A percentile compares a stretch with the other conserved stretches of the same genome.
These are phyloP conservation scores for Platyscapa corneri DNA, from an alignment of 1,140 invertebrate genomes.

Conservation along the genomic window DNA sequence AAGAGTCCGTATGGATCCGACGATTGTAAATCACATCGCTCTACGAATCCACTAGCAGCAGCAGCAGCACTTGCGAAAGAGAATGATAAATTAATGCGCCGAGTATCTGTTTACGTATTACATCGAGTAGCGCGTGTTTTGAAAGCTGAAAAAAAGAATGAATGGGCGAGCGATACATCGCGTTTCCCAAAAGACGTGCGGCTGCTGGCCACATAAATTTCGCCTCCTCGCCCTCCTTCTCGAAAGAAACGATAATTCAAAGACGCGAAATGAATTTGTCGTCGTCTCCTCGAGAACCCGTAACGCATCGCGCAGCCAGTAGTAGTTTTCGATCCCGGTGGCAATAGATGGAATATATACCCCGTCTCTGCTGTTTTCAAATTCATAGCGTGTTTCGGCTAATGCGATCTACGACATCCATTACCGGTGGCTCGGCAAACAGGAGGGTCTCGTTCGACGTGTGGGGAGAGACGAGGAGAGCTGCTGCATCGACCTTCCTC, in stretches of 20 bases:
- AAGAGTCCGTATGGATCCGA: background rate
- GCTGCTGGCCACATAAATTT: conserved; percentile 33
- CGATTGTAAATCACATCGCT: conserved; percentile 16
- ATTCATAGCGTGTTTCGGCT: conserved; percentile 60
- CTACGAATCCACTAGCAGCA: background rate
- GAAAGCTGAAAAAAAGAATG: conserved; percentile 22
- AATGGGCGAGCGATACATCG: background rate
- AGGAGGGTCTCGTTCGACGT: conserved; percentile 50
- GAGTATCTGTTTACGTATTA: conserved; percentile 35
- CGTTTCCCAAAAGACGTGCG: conserved; percentile 15
- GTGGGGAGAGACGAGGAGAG: conserved; percentile 43
- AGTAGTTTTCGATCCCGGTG: conserved; percentile 27
- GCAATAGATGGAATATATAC: conserved; percentile 19
- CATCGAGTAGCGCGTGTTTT: conserved; percentile 22
- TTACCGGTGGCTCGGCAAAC: conserved; percentile 68
- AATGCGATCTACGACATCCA: conserved; percentile 68
- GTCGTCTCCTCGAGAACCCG: background rate
- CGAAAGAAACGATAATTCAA: conserved; percentile 29
- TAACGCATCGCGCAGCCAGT: conserved; percentile 12
- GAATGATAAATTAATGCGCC: conserved; percentile 13
- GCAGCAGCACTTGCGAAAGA: conserved; percentile 14
- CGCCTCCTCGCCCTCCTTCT: conserved; percentile 1
- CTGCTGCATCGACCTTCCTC: background rate
- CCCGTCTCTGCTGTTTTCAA: conserved; percentile 55
- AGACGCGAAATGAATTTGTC: conserved; percentile 51